These are phyloP conservation scores for Ormyrus labotus DNA, from an alignment of 2,888 invertebrate species.

Conservation along the genomic window DNA sequence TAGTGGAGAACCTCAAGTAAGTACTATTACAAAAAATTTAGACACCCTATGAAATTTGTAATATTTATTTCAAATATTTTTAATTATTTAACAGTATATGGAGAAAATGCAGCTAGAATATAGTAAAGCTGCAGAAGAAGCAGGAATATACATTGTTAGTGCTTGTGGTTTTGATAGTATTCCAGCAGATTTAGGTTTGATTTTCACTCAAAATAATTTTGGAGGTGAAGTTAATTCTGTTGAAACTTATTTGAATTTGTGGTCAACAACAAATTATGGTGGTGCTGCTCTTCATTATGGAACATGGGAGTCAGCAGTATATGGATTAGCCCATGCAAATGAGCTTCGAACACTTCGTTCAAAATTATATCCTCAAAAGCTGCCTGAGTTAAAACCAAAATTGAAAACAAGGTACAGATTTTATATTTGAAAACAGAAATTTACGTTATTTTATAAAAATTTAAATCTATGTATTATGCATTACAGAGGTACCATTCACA, in stretches of 20 bases:
- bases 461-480: slow-evolving; percentile 32
- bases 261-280: slow-evolving; percentile 60
- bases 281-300: slow-evolving; percentile 84
- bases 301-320: slow-evolving; percentile 92
- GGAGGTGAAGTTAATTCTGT: slow-evolving; percentile 86
- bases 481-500: slow-evolving; percentile 78
- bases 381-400: slow-evolving; percentile 81
- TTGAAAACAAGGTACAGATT: slow-evolving; percentile 78
- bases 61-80: slow-evolving; percentile 21
- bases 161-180: slow-evolving; percentile 97
- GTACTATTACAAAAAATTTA: neutral
- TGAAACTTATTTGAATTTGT: slow-evolving; percentile 81
- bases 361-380: slow-evolving; percentile 81
- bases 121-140: slow-evolving; percentile 83
- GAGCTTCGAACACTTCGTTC: slow-evolving; percentile 83
- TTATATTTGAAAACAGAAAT: slow-evolving; percentile 3
- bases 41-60: neutral
- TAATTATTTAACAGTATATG: slow-evolving; percentile 80
- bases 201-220: slow-evolving; percentile 88
- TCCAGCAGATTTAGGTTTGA: slow-evolving; percentile 90
- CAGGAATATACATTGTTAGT: slow-evolving; percentile 90
- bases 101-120: slow-evolving; percentile 91
- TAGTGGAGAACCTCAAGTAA: slow-evolving; percentile 91
- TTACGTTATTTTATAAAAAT: slow-evolving; percentile 29
- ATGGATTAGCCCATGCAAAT: slow-evolving; percentile 82